Percentiles rank a stretch among this genome's conserved stretches.
Conservation (phyloP, 2,113 vertebrate species). For the Atlantisia rogersi region DNA sequence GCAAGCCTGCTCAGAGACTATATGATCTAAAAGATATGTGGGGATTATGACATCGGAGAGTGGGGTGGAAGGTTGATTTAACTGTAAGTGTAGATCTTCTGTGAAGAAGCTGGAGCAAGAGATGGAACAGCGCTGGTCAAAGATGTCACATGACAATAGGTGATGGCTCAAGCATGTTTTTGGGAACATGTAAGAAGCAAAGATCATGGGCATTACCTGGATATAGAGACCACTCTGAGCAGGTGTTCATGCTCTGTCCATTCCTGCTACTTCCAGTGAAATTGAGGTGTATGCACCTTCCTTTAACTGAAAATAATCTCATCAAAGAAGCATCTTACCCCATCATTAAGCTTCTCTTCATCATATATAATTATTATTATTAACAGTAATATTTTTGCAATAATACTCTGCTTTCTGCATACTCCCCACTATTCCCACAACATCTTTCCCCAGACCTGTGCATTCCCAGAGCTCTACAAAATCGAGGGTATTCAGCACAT, state of each 20-base stretch:
- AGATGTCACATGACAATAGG: background rate
- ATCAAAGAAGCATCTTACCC: background rate
- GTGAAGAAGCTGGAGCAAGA: background rate
- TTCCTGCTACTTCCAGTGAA: background rate
- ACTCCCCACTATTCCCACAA: background rate
- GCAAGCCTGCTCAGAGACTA: background rate
- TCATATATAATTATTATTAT: background rate
- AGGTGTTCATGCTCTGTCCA: background rate
- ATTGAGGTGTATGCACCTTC: background rate
- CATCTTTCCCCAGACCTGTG: background rate
- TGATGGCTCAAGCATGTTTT: background rate
- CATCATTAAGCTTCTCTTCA: background rate
- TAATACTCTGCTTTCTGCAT: background rate
- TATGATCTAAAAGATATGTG: background rate
- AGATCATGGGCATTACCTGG: background rate
- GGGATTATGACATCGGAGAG: too few species aligned
- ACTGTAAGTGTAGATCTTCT: background rate
- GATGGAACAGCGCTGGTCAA: background rate
- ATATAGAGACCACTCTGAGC: background rate
- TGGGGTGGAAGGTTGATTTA: too few species aligned
- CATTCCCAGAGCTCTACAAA: background rate
- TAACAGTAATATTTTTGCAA: background rate
- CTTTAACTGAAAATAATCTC: background rate
- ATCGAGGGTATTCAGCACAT: background rate
- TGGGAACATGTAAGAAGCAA: background rate